Conservation (phyloP, 2,113 vertebrate species). For the Zootoca vivipara region DNA sequence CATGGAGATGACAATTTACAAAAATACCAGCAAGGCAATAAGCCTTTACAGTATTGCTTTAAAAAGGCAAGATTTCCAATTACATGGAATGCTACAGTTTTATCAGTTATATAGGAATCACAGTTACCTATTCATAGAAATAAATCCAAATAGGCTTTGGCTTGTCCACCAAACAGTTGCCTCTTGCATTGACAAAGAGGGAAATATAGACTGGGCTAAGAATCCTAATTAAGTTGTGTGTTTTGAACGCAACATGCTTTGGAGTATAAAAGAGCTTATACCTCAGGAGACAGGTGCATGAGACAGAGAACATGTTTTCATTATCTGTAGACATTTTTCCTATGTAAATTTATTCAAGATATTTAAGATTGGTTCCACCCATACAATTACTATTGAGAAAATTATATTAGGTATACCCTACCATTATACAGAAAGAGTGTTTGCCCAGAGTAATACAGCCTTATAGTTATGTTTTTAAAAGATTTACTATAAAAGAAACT, state of each 20-base stretch:
- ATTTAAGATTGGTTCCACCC: neutral
- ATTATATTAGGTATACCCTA: neutral
- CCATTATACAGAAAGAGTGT: neutral
- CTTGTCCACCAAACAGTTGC: neutral
- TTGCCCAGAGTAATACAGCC: neutral
- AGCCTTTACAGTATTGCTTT: neutral
- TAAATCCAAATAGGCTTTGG: neutral
- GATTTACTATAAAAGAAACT: neutral
- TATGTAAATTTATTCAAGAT: neutral
- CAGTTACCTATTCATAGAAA: neutral
- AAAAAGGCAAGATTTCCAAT: neutral
- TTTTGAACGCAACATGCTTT: neutral
- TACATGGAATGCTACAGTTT: neutral
- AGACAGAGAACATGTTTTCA: neutral
- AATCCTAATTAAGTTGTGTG: neutral
- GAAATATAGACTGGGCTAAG: neutral
- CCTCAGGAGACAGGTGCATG: neutral
- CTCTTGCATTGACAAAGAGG: neutral
- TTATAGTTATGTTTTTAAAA: neutral
- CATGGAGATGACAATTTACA: neutral
- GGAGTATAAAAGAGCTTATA: neutral
- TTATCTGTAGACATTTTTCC: neutral
- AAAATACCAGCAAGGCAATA: neutral
- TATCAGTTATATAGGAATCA: neutral
- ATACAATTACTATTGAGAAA: neutral